These are phyloP conservation scores for Drosophila subquinaria DNA, from an alignment of 2,888 invertebrate species.

Conservation along the genomic window DNA sequence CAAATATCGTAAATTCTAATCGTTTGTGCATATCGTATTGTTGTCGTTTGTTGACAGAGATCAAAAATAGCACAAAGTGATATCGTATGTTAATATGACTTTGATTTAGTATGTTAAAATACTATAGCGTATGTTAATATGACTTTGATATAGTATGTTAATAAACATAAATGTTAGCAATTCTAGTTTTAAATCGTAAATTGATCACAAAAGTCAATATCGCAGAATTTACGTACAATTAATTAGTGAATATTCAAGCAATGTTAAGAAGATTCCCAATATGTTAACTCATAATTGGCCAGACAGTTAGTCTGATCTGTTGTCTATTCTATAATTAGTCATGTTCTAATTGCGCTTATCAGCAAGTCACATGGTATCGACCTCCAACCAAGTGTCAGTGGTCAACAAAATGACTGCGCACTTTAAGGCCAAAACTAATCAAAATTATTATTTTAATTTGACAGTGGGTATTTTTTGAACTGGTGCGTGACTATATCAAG, in stretches of 20 bases:
- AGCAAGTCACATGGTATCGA: conserved; percentile 27
- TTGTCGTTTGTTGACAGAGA: no score
- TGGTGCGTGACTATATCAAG: background rate
- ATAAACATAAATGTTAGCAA: background rate
- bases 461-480: background rate
- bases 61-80: no score
- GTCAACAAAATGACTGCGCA: conserved; percentile 11
- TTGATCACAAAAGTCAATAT: background rate
- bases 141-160: background rate
- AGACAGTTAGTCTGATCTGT: background rate
- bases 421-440: conserved; percentile 4
- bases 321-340: conserved; percentile 32
- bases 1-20: no score
- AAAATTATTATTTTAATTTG: conserved; percentile 1
- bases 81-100: background rate
- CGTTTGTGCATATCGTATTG: no score
- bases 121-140: background rate
- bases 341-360: conserved; percentile 38
- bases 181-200: background rate
- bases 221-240: background rate
- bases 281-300: background rate
- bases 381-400: conserved; percentile 19
- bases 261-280: background rate
- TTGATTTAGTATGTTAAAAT: background rate
- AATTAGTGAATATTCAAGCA: background rate